Evolutionary conservation across 2,888 invertebrate species (phyloP).

Genomic region (Leptopilina drosophilae): DNA sequence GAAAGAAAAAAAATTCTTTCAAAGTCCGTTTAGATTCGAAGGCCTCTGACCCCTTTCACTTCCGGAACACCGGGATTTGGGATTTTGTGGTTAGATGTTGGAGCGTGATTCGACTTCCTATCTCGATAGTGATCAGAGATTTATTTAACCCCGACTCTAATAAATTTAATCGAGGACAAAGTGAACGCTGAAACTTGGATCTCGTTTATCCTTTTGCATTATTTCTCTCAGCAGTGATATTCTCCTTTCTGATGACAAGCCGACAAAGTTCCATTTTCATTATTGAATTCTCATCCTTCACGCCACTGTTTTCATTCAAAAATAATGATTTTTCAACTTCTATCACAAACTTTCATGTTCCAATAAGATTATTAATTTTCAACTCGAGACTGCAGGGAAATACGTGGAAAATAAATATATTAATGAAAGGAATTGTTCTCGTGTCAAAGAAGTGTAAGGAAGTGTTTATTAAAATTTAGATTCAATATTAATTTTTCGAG

Average conservation of each 20-base stretch:
- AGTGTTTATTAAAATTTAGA: no score
- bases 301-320: neutral
- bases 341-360: no score
- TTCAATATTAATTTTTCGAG: no score
- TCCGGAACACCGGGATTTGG: slow-evolving; percentile 8
- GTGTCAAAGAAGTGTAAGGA: no score
- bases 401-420: no score
- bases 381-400: no score
- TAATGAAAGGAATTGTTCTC: no score
- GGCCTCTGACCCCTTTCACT: neutral
- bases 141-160: slow-evolving; percentile 20
- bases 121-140: slow-evolving; percentile 37
- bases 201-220: slow-evolving; percentile 25
- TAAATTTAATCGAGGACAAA: slow-evolving; percentile 38
- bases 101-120: slow-evolving; percentile 39
- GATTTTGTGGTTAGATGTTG: slow-evolving; percentile 35
- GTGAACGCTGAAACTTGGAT: slow-evolving; percentile 15
- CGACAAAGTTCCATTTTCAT: slow-evolving; percentile 12
- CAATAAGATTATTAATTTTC: no score
- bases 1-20: neutral
- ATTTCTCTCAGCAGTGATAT: slow-evolving; percentile 23
- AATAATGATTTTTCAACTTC: slow-evolving; percentile 12
- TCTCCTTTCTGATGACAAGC: neutral
- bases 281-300: slow-evolving; percentile 10
- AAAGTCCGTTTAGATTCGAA: neutral